A percentile compares a stretch with the other conserved stretches of the same genome.
phyloP scores from a whole-genome alignment of 2,797 vertebrate genomes.

The Hypotaenidia okinawae region DNA sequence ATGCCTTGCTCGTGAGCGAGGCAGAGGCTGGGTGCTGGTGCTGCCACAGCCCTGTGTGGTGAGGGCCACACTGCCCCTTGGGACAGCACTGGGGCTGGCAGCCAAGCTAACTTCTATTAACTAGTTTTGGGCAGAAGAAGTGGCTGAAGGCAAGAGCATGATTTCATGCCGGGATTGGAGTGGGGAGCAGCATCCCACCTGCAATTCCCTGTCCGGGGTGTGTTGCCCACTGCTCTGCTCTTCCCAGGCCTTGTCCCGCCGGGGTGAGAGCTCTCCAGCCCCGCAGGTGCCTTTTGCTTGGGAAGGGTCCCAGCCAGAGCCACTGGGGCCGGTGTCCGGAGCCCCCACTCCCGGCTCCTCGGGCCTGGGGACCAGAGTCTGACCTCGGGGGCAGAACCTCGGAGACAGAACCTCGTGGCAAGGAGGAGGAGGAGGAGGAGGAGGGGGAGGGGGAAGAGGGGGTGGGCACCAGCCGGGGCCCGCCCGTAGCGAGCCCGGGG shows the following conservation, averaged over 20 bases:
- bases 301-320: too few species aligned
- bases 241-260: not conserved
- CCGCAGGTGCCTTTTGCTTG: not conserved
- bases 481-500: not conserved
- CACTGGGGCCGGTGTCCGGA: not conserved
- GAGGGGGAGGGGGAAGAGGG: not conserved
- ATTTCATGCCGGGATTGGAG: accelerated
- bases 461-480: not conserved
- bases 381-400: too few species aligned
- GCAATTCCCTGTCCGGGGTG: not conserved
- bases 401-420: too few species aligned
- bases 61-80: not conserved
- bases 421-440: not conserved
- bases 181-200: not conserved
- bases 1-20: accelerated
- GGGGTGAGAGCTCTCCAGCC: accelerated
- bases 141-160: accelerated
- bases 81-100: accelerated
- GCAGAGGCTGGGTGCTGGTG: not conserved
- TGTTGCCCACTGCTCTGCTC: accelerated
- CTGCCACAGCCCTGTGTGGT: accelerated
- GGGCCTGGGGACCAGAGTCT: not conserved
- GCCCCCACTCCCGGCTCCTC: not conserved
- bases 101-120: accelerated
- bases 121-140: accelerated